phyloP scores from a whole-genome alignment of 2,797 vertebrate genomes.

The Monodelphis domestica region DNA sequence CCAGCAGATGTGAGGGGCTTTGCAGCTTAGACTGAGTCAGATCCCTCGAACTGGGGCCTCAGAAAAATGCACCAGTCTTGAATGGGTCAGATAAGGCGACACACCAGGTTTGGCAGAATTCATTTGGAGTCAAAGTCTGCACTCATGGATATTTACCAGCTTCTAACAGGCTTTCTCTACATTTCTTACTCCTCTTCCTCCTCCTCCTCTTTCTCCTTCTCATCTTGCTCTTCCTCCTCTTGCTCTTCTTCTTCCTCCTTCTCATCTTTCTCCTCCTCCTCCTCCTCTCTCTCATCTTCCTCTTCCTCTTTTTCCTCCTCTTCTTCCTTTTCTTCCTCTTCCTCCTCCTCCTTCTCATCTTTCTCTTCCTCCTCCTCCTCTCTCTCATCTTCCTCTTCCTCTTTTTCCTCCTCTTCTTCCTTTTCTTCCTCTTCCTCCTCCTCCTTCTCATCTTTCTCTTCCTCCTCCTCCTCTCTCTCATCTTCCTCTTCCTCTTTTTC shows the following conservation, averaged over 20 bases:
- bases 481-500: neutral
- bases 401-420: too few species aligned
- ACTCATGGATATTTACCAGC: too few species aligned
- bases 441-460: neutral
- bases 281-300: too few species aligned
- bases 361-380: neutral
- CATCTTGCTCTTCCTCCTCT: neutral
- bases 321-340: neutral
- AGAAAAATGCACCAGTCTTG: neutral
- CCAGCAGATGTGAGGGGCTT: neutral
- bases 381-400: neutral
- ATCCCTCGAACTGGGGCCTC: neutral
- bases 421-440: neutral
- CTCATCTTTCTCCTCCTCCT: neutral
- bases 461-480: too few species aligned
- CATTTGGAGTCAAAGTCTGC: neutral
- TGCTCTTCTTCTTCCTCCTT: neutral
- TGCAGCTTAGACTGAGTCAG: neutral
- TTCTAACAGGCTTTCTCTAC: neutral
- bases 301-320: neutral
- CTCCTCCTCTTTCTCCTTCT: neutral
- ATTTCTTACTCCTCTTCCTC: neutral
- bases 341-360: neutral
- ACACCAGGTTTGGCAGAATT: neutral
- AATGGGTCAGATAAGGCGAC: neutral